Percentiles rank a stretch among this genome's conserved stretches.
Evolutionary conservation across 2,888 invertebrate species (phyloP).

Genomic region (Alentia gelatinosa): DNA sequence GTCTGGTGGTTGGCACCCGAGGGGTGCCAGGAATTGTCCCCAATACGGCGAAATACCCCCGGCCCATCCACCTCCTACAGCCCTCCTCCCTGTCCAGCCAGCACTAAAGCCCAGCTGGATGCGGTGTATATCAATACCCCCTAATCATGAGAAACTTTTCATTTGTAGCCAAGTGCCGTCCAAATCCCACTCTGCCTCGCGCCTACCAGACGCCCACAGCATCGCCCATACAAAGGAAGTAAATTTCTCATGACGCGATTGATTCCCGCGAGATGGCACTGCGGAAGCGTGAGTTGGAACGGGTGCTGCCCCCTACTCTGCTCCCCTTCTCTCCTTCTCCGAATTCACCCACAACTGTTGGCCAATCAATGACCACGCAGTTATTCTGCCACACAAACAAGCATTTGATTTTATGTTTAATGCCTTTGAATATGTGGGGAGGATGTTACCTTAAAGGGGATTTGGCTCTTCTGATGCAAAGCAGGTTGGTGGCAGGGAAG

Average conservation of each 20-base stretch:
- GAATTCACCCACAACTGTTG: background rate
- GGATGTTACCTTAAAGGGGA: no score
- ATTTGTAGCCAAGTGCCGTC: background rate
- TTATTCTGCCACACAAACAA: background rate
- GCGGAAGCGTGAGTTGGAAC: background rate
- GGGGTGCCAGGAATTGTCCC: background rate
- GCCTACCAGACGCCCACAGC: background rate
- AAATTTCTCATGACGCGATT: conserved; percentile 39
- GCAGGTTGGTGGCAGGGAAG: background rate
- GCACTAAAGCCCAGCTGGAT: background rate
- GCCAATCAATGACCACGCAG: background rate
- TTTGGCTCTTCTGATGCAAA: background rate
- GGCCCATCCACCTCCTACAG: background rate
- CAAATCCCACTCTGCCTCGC: background rate
- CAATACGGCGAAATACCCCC: background rate
- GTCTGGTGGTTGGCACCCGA: background rate
- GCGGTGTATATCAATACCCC: conserved; percentile 41
- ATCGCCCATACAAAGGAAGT: background rate
- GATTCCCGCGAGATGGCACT: conserved; percentile 34
- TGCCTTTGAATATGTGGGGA: background rate
- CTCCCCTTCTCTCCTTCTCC: background rate
- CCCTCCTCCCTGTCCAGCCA: background rate
- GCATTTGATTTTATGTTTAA: conserved; percentile 5
- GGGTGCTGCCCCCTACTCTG: background rate
- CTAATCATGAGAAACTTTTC: conserved; percentile 33